These are phyloP conservation scores for Ostrea edulis DNA, from an alignment of 1,140 invertebrate species.

Conservation along the genomic window DNA sequence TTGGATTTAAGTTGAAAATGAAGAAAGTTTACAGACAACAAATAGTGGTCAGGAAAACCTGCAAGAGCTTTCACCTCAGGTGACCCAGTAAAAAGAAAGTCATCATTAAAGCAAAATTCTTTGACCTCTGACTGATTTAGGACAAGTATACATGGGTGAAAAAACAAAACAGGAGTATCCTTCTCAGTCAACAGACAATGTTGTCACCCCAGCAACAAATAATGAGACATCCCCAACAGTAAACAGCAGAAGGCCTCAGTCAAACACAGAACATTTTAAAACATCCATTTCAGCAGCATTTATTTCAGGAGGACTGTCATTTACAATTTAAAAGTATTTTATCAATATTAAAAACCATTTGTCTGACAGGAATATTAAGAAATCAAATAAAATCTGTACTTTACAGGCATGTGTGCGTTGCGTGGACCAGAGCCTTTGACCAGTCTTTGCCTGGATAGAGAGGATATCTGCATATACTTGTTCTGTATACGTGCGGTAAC, in stretches of 20 bases:
- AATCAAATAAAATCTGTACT: neutral
- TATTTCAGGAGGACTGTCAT: neutral
- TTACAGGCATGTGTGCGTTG: too few species aligned
- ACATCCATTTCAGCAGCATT: neutral
- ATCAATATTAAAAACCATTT: neutral
- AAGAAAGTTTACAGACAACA: too few species aligned
- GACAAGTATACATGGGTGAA: neutral
- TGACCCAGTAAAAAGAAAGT: too few species aligned
- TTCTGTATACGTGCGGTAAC: too few species aligned
- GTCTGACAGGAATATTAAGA: constrained; percentile 1
- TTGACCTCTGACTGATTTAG: neutral
- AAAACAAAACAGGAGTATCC: neutral
- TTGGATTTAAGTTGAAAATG: too few species aligned
- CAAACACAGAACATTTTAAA: neutral
- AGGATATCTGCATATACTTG: too few species aligned
- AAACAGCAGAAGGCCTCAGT: neutral
- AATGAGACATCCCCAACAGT: neutral
- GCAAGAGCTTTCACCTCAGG: too few species aligned
- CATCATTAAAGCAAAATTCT: too few species aligned
- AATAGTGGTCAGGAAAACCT: too few species aligned
- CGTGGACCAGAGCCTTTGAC: too few species aligned
- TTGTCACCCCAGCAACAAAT: constrained; percentile 12
- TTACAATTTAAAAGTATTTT: neutral
- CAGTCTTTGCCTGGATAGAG: too few species aligned
- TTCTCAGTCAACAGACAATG: constrained; percentile 19